Percentiles rank a stretch among this genome's conserved stretches.
Conservation (phyloP, 2,113 vertebrate genomes). For the Neodon shergylaensis region DNA sequence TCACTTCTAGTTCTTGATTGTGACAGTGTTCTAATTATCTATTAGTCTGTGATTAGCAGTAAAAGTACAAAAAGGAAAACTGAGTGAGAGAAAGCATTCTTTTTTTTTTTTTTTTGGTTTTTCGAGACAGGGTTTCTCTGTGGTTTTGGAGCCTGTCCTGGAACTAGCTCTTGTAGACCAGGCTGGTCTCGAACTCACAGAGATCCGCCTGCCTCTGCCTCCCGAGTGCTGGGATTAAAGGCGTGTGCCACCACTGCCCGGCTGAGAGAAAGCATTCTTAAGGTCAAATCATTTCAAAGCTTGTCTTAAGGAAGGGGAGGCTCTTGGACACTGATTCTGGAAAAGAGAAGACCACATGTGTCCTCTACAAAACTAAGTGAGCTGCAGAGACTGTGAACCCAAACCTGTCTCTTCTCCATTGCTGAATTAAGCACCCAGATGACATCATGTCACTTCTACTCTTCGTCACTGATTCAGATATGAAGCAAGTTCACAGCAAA, state of each 20-base stretch:
- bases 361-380: not conserved
- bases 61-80: not conserved
- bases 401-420: rapidly evolving
- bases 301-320: not conserved
- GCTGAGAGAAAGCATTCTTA: not conserved
- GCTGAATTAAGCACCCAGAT: not conserved
- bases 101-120: too few relatives aligned
- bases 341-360: not conserved
- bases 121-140: too few relatives aligned
- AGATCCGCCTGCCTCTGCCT: too few relatives aligned
- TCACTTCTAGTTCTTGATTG: not conserved
- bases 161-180: too few relatives aligned
- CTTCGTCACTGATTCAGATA: not conserved
- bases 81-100: not conserved
- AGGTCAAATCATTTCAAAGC: not conserved
- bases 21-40: not conserved
- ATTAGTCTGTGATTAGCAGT: not conserved
- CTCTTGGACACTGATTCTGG: not conserved
- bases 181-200: too few relatives aligned
- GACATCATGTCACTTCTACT: not conserved
- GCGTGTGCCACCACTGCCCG: too few relatives aligned
- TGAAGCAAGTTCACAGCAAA: not conserved
- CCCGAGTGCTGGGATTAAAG: too few relatives aligned
- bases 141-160: too few relatives aligned
- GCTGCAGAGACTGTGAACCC: not conserved